Evolutionary conservation across 2,888 invertebrate genomes (phyloP).

Genomic region (Invenusta paracnida): DNA sequence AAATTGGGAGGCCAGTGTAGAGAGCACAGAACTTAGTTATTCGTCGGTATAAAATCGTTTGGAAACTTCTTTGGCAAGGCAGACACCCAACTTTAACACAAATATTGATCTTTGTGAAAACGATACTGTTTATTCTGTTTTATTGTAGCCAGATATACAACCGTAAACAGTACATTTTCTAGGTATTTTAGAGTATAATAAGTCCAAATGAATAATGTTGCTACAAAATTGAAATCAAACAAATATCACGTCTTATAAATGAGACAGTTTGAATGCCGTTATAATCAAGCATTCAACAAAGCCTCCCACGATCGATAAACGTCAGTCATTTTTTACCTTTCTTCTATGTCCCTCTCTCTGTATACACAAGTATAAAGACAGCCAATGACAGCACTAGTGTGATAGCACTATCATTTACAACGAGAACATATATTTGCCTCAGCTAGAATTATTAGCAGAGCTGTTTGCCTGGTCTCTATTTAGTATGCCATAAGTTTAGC

Average conservation of each 20-base stretch:
- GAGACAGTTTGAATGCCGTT: too few species aligned
- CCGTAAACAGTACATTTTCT: not conserved
- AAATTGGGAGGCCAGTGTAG: not conserved
- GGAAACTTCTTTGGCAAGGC: not conserved
- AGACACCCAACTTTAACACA: not conserved
- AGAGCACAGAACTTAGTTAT: not conserved
- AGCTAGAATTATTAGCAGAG: not conserved
- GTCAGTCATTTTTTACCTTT: too few species aligned
- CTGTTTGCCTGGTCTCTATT: not conserved
- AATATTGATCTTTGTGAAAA: not conserved
- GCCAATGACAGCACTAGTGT: too few species aligned
- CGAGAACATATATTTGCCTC: not conserved
- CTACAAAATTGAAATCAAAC: not conserved
- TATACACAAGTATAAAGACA: too few species aligned
- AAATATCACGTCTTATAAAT: too few species aligned
- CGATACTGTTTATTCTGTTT: not conserved
- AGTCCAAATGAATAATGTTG: not conserved
- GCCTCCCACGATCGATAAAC: too few species aligned
- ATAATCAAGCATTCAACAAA: too few species aligned
- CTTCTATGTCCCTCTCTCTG: too few species aligned
- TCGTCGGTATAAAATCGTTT: not conserved
- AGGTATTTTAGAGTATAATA: not conserved
- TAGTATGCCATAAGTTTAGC: not conserved
- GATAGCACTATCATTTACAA: too few species aligned
- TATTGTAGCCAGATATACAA: not conserved